Evolutionary conservation across 1,140 invertebrate genomes (phyloP).

Genomic region (Meloidogyne hapla): DNA sequence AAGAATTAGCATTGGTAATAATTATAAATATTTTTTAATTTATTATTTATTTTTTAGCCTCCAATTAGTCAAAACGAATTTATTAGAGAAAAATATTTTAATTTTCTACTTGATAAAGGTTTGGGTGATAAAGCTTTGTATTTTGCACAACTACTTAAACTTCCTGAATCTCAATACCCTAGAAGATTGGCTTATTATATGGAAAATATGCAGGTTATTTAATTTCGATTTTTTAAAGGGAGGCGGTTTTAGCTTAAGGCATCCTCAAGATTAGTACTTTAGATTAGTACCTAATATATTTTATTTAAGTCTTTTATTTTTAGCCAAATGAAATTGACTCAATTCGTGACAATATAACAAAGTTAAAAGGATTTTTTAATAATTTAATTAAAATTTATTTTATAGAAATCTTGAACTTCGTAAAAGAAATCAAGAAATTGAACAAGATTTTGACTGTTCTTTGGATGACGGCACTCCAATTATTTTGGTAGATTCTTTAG

Average conservation of each 20-base stretch:
- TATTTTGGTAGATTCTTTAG: conserved; percentile 22
- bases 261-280: no score
- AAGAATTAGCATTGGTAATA: conserved; percentile 30
- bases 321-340: not conserved
- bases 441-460: conserved; percentile 15
- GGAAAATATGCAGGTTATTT: not conserved
- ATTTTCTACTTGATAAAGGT: not conserved
- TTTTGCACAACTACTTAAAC: conserved; percentile 8
- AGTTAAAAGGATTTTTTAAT: not conserved
- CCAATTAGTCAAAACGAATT: not conserved
- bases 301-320: no score
- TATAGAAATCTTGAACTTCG: conserved; percentile 15
- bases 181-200: not conserved
- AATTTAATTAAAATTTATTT: not conserved
- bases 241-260: no score
- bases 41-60: not conserved
- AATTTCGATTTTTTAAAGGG: not conserved
- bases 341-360: not conserved
- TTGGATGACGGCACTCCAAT: conserved; percentile 19
- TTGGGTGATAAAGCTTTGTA: not conserved
- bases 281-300: no score
- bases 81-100: conserved; percentile 11
- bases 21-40: not conserved
- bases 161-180: not conserved
- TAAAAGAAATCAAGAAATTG: conserved; percentile 11